Conservation (phyloP, 2,797 vertebrate species). For the Tadarida brasiliensis region DNA sequence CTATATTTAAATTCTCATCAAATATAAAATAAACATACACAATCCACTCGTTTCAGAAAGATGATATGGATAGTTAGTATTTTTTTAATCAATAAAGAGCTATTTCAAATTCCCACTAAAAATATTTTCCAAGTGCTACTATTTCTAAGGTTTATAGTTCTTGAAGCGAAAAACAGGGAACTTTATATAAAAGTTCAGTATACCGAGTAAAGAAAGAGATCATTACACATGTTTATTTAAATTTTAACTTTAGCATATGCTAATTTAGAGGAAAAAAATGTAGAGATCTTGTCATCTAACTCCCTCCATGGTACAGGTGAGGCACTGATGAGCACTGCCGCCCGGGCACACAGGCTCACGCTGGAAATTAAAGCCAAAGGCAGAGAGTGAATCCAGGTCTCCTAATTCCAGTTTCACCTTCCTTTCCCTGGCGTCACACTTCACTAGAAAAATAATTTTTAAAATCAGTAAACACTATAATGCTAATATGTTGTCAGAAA, state of each 20-base stretch:
- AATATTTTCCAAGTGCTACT: not conserved
- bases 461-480: slow-evolving; percentile 11
- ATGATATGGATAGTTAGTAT: not conserved
- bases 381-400: not conserved
- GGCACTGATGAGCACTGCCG: not conserved
- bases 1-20: slow-evolving; percentile 56
- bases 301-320: not conserved
- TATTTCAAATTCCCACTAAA: slow-evolving; percentile 45
- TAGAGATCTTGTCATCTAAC: not conserved
- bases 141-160: slow-evolving; percentile 10
- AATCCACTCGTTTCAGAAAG: slow-evolving; percentile 40
- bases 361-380: not conserved
- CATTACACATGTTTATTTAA: slow-evolving; percentile 44
- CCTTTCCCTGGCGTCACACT: not conserved
- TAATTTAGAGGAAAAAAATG: not conserved
- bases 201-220: not conserved
- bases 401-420: not conserved
- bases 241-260: not conserved
- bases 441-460: not conserved
- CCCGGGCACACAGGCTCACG: not conserved
- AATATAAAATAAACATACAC: slow-evolving; percentile 56
- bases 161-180: not conserved
- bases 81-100: not conserved
- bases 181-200: not conserved
- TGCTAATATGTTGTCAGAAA: not conserved